Conservation (phyloP, 2,888 invertebrate genomes). For the Acleris cristana region DNA sequence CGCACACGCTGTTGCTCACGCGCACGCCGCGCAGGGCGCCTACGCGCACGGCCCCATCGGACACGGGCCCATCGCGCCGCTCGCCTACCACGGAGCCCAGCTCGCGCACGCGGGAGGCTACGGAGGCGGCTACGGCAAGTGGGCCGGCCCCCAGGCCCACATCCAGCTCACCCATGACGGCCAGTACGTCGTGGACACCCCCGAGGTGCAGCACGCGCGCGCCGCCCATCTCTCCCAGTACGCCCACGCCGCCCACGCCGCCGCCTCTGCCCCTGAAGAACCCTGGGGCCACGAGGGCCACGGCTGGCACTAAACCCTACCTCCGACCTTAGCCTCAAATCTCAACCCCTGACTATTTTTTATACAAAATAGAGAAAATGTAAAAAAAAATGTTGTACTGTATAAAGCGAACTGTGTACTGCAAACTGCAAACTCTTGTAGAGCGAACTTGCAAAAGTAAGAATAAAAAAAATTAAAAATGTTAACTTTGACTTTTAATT, state of each 20-base stretch:
- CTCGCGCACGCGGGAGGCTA: conserved; percentile 41
- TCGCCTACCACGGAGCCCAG: conserved; percentile 30
- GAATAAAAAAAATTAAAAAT: conserved; percentile 73
- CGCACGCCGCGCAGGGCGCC: conserved; percentile 53
- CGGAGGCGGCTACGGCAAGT: conserved; percentile 76
- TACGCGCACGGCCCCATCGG: conserved; percentile 27
- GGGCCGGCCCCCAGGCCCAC: conserved; percentile 77
- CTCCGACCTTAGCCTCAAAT: conserved; percentile 60
- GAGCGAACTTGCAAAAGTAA: conserved; percentile 77
- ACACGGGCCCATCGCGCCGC: conserved; percentile 20
- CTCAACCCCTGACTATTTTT: conserved; percentile 66
- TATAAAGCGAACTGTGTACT: conserved; percentile 76
- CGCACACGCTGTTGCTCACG: conserved; percentile 75
- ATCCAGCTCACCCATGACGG: conserved; percentile 81
- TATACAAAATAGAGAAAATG: conserved; percentile 74
- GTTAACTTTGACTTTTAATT: conserved; percentile 50
- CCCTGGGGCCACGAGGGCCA: conserved; percentile 68
- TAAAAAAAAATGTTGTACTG: conserved; percentile 68
- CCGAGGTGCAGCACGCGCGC: conserved; percentile 78
- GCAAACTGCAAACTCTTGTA: conserved; percentile 72
- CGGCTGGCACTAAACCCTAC: conserved; percentile 74
- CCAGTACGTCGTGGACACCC: conserved; percentile 79
- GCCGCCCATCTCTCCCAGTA: conserved; percentile 74
- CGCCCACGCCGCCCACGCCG: conserved; percentile 75
- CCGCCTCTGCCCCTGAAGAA: conserved; percentile 75